Conservation (phyloP, 2,888 invertebrate species). For the Villa cingulata region DNA sequence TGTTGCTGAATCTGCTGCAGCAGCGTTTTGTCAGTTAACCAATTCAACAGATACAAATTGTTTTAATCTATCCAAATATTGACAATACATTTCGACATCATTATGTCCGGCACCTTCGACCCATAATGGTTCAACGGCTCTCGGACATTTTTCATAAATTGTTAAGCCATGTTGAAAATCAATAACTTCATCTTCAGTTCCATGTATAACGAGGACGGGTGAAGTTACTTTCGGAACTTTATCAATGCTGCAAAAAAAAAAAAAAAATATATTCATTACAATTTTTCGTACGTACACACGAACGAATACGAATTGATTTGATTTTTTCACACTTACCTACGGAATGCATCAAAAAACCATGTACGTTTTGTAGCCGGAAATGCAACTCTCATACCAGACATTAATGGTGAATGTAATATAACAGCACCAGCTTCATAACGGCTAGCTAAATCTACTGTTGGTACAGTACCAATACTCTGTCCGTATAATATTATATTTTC, state of each 20-base stretch:
- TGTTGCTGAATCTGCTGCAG: constrained; percentile 33
- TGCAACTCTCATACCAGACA: constrained; percentile 93
- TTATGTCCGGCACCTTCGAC: constrained; percentile 93
- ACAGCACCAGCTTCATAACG: constrained; percentile 81
- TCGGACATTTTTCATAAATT: constrained; percentile 87
- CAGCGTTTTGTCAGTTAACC: constrained; percentile 60
- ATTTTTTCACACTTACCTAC: constrained; percentile 49
- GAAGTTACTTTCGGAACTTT: constrained; percentile 90
- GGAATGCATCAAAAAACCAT: constrained; percentile 95
- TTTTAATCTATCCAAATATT: constrained; percentile 85
- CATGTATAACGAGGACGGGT: constrained; percentile 89
- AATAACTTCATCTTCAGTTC: constrained; percentile 93
- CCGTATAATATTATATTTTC: constrained; percentile 91
- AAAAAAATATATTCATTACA: not conserved
- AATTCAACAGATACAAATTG: constrained; percentile 80
- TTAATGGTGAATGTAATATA: constrained; percentile 84
- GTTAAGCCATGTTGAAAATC: constrained; percentile 90
- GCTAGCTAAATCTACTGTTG: constrained; percentile 83
- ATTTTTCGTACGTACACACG: too few species aligned
- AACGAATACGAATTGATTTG: too few species aligned
- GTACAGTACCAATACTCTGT: constrained; percentile 91
- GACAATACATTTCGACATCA: constrained; percentile 86
- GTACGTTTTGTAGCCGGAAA: constrained; percentile 88
- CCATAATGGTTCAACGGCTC: constrained; percentile 89
- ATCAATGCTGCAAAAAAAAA: constrained; percentile 63